A percentile compares a stretch with the other conserved stretches of the same genome.
Evolutionary conservation across 2,113 vertebrate species (phyloP).

Genomic region (Enhydra lutris): DNA sequence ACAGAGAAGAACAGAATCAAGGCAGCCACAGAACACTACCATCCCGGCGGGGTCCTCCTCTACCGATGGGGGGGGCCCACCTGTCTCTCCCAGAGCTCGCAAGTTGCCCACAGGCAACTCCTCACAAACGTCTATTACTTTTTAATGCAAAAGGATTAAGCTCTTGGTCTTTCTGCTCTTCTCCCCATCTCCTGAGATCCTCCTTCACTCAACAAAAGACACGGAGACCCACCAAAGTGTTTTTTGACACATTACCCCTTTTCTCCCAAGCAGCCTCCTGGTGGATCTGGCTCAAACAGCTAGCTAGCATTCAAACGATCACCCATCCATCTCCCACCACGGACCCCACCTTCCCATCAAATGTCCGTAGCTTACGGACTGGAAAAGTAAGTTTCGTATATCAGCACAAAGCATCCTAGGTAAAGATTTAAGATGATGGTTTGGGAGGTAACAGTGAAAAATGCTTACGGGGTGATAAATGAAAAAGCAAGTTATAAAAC

Average conservation of each 20-base stretch:
- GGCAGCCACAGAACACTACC: background rate
- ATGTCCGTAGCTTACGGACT: accelerated
- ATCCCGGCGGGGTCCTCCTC: background rate
- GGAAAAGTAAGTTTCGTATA: accelerated
- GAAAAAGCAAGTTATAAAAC: background rate
- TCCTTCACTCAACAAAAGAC: background rate
- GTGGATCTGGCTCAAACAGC: background rate
- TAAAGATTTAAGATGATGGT: background rate
- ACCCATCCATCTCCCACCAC: background rate
- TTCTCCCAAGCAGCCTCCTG: background rate
- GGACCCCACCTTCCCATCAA: accelerated
- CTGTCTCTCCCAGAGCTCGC: background rate
- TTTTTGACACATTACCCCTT: background rate
- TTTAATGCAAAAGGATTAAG: background rate
- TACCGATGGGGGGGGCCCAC: too few species aligned
- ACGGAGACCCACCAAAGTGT: background rate
- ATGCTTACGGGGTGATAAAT: background rate
- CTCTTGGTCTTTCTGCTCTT: background rate
- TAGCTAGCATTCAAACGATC: background rate
- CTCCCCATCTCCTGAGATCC: background rate
- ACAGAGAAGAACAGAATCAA: background rate
- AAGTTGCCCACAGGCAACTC: background rate
- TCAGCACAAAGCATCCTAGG: background rate
- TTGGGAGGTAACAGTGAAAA: background rate
- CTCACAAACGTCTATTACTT: background rate